phyloP scores from a whole-genome alignment of 2,797 vertebrate species.

The Pelochelys cantorii region DNA sequence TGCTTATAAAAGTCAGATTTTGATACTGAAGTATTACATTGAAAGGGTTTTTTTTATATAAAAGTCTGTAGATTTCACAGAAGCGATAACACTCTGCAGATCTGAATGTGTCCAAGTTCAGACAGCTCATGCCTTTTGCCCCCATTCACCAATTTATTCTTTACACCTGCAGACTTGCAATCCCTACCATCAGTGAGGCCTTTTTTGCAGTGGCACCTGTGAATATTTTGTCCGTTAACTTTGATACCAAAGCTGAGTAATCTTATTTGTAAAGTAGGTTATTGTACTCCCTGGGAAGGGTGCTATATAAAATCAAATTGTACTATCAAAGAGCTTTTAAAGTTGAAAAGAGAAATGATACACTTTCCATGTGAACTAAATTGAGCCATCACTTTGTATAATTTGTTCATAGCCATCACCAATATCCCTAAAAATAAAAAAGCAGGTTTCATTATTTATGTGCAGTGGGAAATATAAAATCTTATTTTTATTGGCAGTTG shows the following conservation, averaged over 20 bases:
- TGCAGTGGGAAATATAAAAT: conserved; percentile 16
- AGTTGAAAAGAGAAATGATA: conserved; percentile 17
- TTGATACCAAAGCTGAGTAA: conserved; percentile 32
- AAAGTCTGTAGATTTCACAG: background rate
- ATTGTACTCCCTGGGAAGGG: background rate
- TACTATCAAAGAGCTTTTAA: background rate
- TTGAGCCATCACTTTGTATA: background rate
- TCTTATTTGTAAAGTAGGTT: conserved; percentile 24
- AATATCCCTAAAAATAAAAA: background rate
- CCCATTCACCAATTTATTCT: background rate
- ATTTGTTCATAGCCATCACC: background rate
- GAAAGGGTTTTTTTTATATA: conserved; percentile 8
- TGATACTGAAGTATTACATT: conserved; percentile 29
- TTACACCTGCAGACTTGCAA: background rate
- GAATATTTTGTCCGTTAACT: conserved; percentile 18
- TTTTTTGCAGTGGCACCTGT: background rate
- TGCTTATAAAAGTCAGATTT: conserved; percentile 22
- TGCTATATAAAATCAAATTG: background rate
- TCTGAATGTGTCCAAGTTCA: background rate
- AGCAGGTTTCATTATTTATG: background rate
- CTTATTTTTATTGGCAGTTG: conserved; percentile 15
- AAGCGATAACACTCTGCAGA: background rate
- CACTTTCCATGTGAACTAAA: background rate
- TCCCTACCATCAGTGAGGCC: background rate
- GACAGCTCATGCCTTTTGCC: background rate